Base-by-base conservation (phyloP, 2,113 vertebrate species). In the Nyctereutes procyonoides region DNA sequence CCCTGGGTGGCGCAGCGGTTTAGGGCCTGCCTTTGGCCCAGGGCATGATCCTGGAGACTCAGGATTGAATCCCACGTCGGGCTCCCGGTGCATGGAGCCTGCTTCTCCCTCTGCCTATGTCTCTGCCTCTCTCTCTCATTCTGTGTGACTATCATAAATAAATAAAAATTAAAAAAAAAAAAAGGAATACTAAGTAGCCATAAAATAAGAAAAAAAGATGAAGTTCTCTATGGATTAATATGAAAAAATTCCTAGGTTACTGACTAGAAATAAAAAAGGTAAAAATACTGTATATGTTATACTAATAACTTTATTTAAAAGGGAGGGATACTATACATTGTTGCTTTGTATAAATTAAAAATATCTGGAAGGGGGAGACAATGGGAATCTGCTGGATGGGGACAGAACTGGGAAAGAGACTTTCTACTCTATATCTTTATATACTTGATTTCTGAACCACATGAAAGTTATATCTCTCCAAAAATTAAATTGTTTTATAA, bases 401-500 rank as follows among this genome's bases (percentile, higher is more conserved):
- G 79, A 87, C 10, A 35, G 5, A 85, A 32, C 60, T 20, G 53
- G 20, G 51, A 53, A 97, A 84, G 15, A 96, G 13, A 73, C 13
- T 69, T 93, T 56, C 80, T 62, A 83, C 14, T 95, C 3, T 80
- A 14, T 65, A 69, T 55, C 15, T 90, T 90, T 69, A 90, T 51
- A 63, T 69, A 74, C 8, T n/a, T 89, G 38, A 95, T 89, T 95
- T 96, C 63, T 93, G 63, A 95, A 79, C 10, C 53, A 71, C 24
- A 13, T 38, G 9, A 83, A 58, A 58, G 5, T n/a, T 73, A 22
- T 69, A 95, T 22, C 82, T 88, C 63, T 55, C 92, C 73, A 82
- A 77, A 93, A 89, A 76, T 90, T 9, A 88, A 83, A 94, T 92
- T 73, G 51, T 53, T 94, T 83, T 28, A 69, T 81, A 92, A 63